Evolutionary conservation across 2,113 vertebrate species (phyloP).

Genomic region (Hyaena hyaena): DNA sequence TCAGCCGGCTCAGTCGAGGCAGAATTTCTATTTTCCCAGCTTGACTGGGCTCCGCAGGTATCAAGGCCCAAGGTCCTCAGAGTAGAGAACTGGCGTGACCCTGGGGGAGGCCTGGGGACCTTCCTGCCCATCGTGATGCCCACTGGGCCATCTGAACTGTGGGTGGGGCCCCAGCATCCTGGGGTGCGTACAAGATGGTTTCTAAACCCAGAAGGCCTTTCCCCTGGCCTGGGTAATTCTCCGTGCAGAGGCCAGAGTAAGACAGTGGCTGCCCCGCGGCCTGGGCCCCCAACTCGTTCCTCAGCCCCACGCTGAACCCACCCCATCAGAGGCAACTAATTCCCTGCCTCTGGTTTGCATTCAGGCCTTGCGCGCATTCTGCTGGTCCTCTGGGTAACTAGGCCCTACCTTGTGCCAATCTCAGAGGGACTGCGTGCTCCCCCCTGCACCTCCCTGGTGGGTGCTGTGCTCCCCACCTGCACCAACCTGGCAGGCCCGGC

Average conservation of each 20-base stretch:
- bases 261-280: background rate
- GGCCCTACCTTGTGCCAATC: background rate
- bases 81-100: background rate
- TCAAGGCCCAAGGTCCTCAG: no score
- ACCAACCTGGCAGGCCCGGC: background rate
- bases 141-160: background rate
- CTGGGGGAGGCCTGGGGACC: background rate
- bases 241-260: background rate
- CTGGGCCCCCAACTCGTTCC: background rate
- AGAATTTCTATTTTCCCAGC: background rate
- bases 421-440: background rate
- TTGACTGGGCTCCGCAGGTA: background rate
- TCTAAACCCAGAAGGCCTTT: background rate
- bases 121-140: background rate
- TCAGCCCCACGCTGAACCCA: background rate
- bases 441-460: background rate
- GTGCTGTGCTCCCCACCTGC: background rate
- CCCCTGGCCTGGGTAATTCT: background rate
- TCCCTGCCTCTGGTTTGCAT: background rate
- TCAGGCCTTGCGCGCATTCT: background rate
- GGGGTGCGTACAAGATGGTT: no score
- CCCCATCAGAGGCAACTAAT: background rate
- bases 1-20: background rate
- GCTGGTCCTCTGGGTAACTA: background rate
- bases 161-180: background rate